A percentile compares a stretch with the other conserved stretches of the same genome.
These are phyloP conservation scores for Numenius arquata DNA, from an alignment of 2,113 vertebrate genomes.

Conservation along the genomic window DNA sequence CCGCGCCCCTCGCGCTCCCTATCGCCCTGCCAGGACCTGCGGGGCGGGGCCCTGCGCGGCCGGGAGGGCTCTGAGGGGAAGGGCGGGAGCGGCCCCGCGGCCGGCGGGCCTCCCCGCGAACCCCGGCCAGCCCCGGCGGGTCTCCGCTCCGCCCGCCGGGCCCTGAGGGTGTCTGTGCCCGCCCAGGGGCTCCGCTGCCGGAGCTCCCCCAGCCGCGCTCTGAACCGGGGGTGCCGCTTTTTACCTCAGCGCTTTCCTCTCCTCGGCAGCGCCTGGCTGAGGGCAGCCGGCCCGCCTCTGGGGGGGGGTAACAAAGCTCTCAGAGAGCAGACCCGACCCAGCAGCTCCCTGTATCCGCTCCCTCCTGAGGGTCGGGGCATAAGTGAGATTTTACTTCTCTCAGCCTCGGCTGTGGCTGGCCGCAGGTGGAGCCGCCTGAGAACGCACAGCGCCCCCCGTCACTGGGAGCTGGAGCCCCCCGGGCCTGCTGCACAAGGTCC, in stretches of 20 bases:
- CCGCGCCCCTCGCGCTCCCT: rapidly evolving
- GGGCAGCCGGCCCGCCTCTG: too few relatives aligned
- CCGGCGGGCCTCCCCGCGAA: too few relatives aligned
- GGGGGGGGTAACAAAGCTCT: too few relatives aligned
- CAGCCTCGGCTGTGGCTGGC: neutral
- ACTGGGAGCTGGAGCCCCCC: neutral
- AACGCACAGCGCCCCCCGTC: rapidly evolving
- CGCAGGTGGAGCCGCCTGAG: neutral
- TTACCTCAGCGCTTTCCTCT: neutral
- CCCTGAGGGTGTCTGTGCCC: rapidly evolving
- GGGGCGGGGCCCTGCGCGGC: neutral
- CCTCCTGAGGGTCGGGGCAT: rapidly evolving
- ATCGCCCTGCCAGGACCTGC: neutral
- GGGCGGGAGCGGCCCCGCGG: neutral
- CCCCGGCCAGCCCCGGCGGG: rapidly evolving
- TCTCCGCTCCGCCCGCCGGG: rapidly evolving
- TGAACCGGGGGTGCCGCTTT: too few relatives aligned
- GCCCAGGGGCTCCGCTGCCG: neutral
- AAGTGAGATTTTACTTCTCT: rapidly evolving
- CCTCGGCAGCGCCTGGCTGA: neutral
- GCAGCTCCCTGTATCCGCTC: neutral
- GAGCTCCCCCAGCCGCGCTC: neutral
- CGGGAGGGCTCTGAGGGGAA: neutral
- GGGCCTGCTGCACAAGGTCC: rapidly evolving
- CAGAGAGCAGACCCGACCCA: neutral